These are phyloP conservation scores for Ganaspis sp. DNA, from an alignment of 1,140 invertebrate species.

Conservation along the genomic window DNA sequence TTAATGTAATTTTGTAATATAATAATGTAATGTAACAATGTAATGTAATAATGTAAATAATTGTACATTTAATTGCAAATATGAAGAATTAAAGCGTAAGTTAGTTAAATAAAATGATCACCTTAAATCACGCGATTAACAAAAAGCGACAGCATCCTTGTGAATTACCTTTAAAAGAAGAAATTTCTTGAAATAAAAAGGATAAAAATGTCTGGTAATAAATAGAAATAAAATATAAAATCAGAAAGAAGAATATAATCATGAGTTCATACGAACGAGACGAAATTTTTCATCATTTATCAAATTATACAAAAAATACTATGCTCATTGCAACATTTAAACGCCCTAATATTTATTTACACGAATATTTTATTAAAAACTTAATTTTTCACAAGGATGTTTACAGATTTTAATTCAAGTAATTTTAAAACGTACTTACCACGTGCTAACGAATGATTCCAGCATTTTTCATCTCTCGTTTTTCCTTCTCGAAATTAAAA, in stretches of 20 bases:
- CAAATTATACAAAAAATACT: not conserved
- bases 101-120: not conserved
- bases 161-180: not conserved
- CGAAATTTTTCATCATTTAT: conserved; percentile 6
- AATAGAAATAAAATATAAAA: not conserved
- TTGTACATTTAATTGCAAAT: no score
- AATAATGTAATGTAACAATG: not conserved
- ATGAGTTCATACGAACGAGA: conserved; percentile 30
- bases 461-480: not conserved
- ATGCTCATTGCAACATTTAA: not conserved
- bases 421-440: not conserved
- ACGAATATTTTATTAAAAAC: not conserved
- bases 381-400: not conserved
- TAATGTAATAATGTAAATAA: not conserved
- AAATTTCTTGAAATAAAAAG: not conserved
- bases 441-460: not conserved
- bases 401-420: not conserved
- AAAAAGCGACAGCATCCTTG: not conserved
- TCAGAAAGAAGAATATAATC: not conserved
- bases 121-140: not conserved
- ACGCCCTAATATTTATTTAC: not conserved
- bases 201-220: not conserved
- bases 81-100: no score
- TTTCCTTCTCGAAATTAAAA: not conserved
- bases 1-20: no score